Evolutionary conservation across 2,113 vertebrate genomes (phyloP), one percentile per base, ranked within the genome.

Genomic region (Solea senegalensis): DNA sequence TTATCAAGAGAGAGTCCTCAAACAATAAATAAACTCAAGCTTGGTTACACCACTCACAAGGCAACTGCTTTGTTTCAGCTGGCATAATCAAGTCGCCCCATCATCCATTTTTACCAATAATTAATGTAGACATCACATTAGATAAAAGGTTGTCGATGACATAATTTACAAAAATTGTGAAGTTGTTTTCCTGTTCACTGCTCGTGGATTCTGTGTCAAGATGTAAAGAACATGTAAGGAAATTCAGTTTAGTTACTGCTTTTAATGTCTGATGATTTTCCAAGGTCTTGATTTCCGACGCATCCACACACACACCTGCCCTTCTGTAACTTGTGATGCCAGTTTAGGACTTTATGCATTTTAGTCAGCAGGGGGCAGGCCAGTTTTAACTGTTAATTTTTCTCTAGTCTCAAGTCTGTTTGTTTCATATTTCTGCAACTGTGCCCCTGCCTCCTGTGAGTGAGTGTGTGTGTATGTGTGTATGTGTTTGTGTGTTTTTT

Each of bases 281-380:
- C 50, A 49, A 66, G 41, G 74, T 72, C 41, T 52, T 62, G 65
- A 76, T 79, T 76, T 72, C 21, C 41, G 21, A 50, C 40, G 9
- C 59, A 26, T 59, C n/a, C 40, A 58, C 65, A 28, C 39, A 15
- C 58, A 71, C 59, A 11, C 53, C 43, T 54, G 50, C 61, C 28
- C 56, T 14, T n/a, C 15, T 43, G 48, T 46, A 63, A 71, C 55
- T 46, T 7, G 9, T 13, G 6, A 65, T 69, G 65, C 54, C 65
- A 58, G 40, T 16, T 83, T 81, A 51, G 16, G 74, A 60, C 69
- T 27, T 71, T 50, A 27, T 87, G 74, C 73, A 79, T 90, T 85
- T 91, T 59, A 74, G 82, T 79, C 88, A 86, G 78, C 85, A 91
- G 89, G 80, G 80, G 89, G 80, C 88, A 86, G 87, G 79, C 69